Evolutionary conservation across 2,888 invertebrate genomes (phyloP).

Genomic region (Drosophila kambysellisi): DNA sequence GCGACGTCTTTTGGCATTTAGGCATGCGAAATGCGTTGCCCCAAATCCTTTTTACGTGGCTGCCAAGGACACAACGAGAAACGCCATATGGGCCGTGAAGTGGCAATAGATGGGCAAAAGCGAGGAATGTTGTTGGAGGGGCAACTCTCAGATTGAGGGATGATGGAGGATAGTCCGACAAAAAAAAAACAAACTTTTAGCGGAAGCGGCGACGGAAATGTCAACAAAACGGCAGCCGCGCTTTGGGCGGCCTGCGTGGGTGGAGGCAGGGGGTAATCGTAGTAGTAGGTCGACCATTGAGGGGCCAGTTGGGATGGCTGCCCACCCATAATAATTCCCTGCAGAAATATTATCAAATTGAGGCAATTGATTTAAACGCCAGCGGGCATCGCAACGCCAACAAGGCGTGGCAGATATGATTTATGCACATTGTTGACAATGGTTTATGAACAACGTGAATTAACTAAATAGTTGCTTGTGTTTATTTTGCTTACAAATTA

Average conservation of each 20-base stretch:
- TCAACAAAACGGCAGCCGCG: constrained; percentile 71
- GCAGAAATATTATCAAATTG: constrained; percentile 83
- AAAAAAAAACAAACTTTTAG: constrained; percentile 63
- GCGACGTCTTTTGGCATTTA: constrained; percentile 80
- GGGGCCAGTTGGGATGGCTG: constrained; percentile 28
- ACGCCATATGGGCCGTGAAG: constrained; percentile 52
- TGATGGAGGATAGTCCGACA: constrained; percentile 34
- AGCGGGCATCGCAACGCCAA: constrained; percentile 52
- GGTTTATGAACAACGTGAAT: neutral
- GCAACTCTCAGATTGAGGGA: constrained; percentile 27
- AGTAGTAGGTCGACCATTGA: neutral
- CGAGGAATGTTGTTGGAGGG: neutral
- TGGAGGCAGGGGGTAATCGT: neutral
- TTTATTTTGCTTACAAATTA: neutral
- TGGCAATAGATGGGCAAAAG: constrained; percentile 26
- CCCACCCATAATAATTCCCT: constrained; percentile 76
- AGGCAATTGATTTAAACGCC: constrained; percentile 80
- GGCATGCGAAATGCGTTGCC: constrained; percentile 77
- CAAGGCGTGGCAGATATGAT: constrained; percentile 17
- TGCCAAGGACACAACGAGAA: constrained; percentile 65
- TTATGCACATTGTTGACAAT: constrained; percentile 9
- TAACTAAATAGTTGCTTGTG: neutral
- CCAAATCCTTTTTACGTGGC: constrained; percentile 77
- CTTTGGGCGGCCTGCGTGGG: constrained; percentile 11
- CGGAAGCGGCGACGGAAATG: constrained; percentile 74